A percentile compares a stretch with the other conserved stretches of the same genome.
Conservation (phyloP, 2,113 vertebrate genomes). For the Stegostoma tigrinum region DNA sequence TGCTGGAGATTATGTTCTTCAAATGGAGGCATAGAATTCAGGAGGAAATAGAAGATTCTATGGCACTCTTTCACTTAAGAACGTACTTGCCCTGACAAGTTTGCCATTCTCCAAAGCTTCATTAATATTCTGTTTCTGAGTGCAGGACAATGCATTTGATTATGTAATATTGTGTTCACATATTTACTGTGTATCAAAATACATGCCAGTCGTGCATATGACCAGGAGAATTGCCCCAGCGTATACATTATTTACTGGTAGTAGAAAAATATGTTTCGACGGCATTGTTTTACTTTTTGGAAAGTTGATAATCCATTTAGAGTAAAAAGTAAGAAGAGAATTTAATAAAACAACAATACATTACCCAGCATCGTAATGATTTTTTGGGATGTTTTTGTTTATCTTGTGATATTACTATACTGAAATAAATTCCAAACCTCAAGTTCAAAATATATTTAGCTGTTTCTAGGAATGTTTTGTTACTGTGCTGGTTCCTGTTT, state of each 20-base stretch:
- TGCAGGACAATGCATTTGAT: neutral
- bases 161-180: neutral
- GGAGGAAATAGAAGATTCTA: neutral
- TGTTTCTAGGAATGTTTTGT: neutral
- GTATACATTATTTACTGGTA: neutral
- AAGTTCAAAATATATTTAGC: no score
- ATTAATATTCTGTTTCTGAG: neutral
- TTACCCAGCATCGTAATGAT: no score
- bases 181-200: no score
- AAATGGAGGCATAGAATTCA: neutral
- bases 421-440: neutral
- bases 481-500: neutral
- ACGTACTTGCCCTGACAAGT: no score
- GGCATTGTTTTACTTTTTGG: no score
- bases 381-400: no score
- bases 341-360: no score
- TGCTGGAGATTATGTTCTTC: neutral
- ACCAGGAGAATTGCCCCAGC: neutral
- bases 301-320: no score
- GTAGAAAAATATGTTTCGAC: neutral
- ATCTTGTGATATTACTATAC: no score
- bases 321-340: no score
- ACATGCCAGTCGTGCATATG: no score
- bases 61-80: neutral
- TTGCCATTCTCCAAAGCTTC: neutral